A percentile compares a stretch with the other conserved stretches of the same genome.
Evolutionary conservation across 2,797 vertebrate species (phyloP).

Genomic region (Orientallactaga sibirica): DNA sequence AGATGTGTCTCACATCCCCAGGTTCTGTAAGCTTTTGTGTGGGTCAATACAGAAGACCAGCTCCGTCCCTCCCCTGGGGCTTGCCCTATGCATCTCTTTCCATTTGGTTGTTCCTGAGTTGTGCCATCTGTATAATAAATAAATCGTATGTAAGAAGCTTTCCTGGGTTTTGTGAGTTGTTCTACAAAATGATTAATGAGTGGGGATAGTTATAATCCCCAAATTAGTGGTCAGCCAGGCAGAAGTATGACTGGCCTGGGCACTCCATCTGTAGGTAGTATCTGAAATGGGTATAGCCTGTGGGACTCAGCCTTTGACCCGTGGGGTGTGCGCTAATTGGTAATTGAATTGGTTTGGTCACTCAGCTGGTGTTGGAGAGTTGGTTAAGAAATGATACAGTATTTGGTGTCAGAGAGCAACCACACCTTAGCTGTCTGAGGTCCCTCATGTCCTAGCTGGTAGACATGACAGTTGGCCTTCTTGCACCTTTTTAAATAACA

Average conservation of each 20-base stretch:
- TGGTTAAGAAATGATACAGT: background rate
- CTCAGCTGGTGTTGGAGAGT: background rate
- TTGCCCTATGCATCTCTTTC: background rate
- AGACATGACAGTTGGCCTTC: background rate
- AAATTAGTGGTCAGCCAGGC: background rate
- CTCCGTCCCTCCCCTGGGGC: background rate
- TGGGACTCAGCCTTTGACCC: background rate
- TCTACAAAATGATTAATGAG: background rate
- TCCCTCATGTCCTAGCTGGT: background rate
- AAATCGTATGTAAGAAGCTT: background rate
- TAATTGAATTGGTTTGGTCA: background rate
- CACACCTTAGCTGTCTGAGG: background rate
- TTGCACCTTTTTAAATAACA: background rate
- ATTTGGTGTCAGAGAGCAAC: background rate
- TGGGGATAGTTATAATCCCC: background rate
- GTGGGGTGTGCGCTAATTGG: background rate
- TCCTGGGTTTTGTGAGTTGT: background rate
- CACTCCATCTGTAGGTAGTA: too few species aligned
- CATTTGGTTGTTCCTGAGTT: background rate
- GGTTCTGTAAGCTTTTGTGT: background rate
- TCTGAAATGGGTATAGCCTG: background rate
- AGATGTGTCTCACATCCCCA: background rate
- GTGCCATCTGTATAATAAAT: background rate
- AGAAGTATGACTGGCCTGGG: background rate
- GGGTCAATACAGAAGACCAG: background rate